These are phyloP conservation scores for Halictus rubicundus DNA, from an alignment of 1,140 invertebrate genomes.

Conservation along the genomic window DNA sequence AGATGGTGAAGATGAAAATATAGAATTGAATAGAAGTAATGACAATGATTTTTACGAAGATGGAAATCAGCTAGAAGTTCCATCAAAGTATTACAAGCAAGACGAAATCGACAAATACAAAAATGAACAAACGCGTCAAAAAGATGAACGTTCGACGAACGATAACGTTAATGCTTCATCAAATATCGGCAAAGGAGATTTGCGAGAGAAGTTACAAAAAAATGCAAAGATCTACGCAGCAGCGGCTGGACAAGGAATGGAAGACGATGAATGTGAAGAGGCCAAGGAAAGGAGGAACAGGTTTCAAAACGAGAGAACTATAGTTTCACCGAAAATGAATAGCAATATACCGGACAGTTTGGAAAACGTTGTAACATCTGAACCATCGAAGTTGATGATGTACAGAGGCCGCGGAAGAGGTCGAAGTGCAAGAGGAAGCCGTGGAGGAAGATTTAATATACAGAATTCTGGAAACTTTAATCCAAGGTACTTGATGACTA, in stretches of 20 bases:
- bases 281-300: conserved; percentile 75
- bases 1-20: conserved; percentile 78
- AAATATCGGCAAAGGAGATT: conserved; percentile 62
- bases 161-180: conserved; percentile 39
- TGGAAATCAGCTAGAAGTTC: conserved; percentile 58
- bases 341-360: conserved; percentile 75
- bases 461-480: conserved; percentile 61
- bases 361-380: conserved; percentile 74
- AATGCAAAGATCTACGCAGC: conserved; percentile 60
- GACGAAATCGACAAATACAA: conserved; percentile 55
- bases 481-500: conserved; percentile 58
- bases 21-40: conserved; percentile 66
- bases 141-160: conserved; percentile 36
- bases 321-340: conserved; percentile 73
- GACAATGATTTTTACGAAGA: conserved; percentile 69
- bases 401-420: conserved; percentile 64
- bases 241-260: conserved; percentile 67
- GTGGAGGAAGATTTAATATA: conserved; percentile 67
- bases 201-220: conserved; percentile 74
- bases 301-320: conserved; percentile 75
- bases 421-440: conserved; percentile 63
- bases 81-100: conserved; percentile 61
- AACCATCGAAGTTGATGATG: conserved; percentile 53
- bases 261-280: conserved; percentile 77
- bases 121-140: conserved; percentile 50